Percentiles rank a stretch among this genome's conserved stretches.
These are phyloP conservation scores for Phylloscopus collybita DNA, from an alignment of 2,797 vertebrate genomes.

Conservation along the genomic window DNA sequence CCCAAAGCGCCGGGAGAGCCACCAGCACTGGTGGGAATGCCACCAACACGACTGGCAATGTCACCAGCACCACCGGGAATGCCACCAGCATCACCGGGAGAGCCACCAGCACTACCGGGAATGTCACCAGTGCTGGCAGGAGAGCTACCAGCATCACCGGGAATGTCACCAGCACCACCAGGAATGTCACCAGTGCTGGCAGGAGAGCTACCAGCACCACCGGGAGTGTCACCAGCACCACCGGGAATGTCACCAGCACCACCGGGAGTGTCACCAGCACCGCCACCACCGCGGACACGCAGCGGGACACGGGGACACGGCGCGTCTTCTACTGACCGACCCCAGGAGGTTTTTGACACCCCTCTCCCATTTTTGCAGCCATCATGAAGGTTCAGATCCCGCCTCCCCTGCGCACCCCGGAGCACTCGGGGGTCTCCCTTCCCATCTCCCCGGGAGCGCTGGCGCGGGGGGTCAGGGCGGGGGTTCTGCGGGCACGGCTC, in stretches of 20 bases:
- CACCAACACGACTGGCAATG: background rate
- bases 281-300: background rate
- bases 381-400: background rate
- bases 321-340: too few relatives aligned
- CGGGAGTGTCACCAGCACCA: background rate
- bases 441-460: background rate
- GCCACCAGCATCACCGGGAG: background rate
- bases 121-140: background rate
- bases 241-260: background rate
- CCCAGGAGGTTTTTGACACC: background rate
- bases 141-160: background rate
- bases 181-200: background rate
- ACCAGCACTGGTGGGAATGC: background rate
- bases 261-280: background rate
- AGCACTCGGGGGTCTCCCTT: background rate
- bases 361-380: background rate
- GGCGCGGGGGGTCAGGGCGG: background rate
- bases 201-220: background rate
- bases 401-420: background rate
- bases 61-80: background rate
- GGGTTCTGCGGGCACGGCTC: background rate
- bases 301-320: background rate
- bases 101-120: background rate
- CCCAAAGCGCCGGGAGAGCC: background rate
- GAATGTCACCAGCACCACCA: background rate